Conservation (phyloP, 2,888 invertebrate species). For the Ditylenchus weischeri region DNA sequence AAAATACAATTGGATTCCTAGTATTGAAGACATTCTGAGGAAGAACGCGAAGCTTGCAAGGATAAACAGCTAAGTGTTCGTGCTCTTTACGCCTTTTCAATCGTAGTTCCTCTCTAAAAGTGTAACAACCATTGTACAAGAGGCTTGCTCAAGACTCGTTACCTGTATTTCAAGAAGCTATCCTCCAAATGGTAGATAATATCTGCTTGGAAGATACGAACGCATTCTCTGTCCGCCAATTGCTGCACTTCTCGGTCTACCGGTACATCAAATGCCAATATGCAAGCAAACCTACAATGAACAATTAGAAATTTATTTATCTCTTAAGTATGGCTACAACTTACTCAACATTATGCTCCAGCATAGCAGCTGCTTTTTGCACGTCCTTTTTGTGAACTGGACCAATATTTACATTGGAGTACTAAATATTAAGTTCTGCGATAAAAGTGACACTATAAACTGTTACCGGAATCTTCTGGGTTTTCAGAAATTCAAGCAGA, state of each 20-base stretch:
- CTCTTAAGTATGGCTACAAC: constrained; percentile 12
- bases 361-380: constrained; percentile 99
- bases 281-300: constrained; percentile 73
- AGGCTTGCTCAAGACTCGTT: not conserved
- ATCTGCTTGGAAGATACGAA: constrained; percentile 91
- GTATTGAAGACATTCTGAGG: constrained; percentile 94
- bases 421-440: constrained; percentile 68
- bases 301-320: not conserved
- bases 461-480: constrained; percentile 79
- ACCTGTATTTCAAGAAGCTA: constrained; percentile 69
- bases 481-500: constrained; percentile 82
- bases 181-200: constrained; percentile 99
- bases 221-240: constrained; percentile 85
- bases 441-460: constrained; percentile 28
- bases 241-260: constrained; percentile 96
- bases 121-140: not conserved
- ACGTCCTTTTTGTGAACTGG: constrained; percentile 98
- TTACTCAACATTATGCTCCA: constrained; percentile 87
- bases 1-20: constrained; percentile 85
- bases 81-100: constrained; percentile 88
- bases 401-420: constrained; percentile 94
- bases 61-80: constrained; percentile 95
- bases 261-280: constrained; percentile 93
- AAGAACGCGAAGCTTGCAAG: constrained; percentile 80
- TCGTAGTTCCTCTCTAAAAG: constrained; percentile 77